Evolutionary conservation across 2,797 vertebrate species (phyloP).

Genomic region (Benthosema pterotum): DNA sequence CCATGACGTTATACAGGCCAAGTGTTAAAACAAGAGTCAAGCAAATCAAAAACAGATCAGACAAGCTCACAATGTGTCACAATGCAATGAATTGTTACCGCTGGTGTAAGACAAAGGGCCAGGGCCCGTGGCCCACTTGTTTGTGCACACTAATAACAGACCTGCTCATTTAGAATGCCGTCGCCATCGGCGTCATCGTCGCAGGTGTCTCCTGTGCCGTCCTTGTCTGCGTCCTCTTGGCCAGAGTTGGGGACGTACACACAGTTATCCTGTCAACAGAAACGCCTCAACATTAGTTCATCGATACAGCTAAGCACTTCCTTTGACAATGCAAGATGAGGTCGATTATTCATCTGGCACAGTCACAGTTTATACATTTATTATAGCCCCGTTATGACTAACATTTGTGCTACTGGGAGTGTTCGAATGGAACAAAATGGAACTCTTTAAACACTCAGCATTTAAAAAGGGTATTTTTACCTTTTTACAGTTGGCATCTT

Average conservation of each 20-base stretch:
- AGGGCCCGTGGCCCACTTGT: too few relatives aligned
- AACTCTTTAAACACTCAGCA: too few relatives aligned
- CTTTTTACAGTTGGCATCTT: conserved; percentile 89
- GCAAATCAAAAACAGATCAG: too few relatives aligned
- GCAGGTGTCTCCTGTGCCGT: conserved; percentile 90
- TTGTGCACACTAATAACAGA: conserved; percentile 42
- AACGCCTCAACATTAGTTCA: neutral
- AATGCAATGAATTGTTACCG: too few relatives aligned
- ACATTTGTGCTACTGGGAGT: too few relatives aligned
- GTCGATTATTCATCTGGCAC: neutral
- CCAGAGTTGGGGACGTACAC: conserved; percentile 94
- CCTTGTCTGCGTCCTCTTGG: conserved; percentile 93
- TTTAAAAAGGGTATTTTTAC: conserved; percentile 64
- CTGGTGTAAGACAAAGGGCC: too few relatives aligned
- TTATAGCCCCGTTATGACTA: too few relatives aligned
- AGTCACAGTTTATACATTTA: too few relatives aligned
- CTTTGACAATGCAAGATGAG: neutral
- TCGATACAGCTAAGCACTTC: neutral
- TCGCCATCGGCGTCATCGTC: conserved; percentile 96
- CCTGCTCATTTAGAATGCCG: conserved; percentile 94
- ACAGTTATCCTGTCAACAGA: conserved; percentile 89
- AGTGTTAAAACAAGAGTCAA: too few relatives aligned
- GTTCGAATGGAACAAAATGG: neutral
- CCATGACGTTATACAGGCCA: too few relatives aligned
- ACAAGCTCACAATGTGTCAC: too few relatives aligned